A percentile compares a stretch with the other conserved stretches of the same genome.
phyloP scores from a whole-genome alignment of 1,140 invertebrate species.

The Drosophila suzukii region DNA sequence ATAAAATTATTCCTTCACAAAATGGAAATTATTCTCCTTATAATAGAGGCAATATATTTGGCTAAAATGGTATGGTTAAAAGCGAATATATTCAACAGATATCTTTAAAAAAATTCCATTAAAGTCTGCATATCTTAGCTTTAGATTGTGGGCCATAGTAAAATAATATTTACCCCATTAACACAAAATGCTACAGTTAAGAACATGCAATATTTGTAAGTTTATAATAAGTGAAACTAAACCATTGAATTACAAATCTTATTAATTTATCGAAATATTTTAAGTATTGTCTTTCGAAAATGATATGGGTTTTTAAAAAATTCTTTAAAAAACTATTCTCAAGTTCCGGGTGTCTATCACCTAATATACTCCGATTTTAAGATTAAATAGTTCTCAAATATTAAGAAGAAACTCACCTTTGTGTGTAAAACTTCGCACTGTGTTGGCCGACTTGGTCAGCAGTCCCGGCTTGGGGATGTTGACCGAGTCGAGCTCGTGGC shows the following conservation, averaged over 20 bases:
- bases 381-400: neutral
- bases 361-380: neutral
- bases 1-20: neutral
- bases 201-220: too few species aligned
- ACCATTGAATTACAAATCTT: too few species aligned
- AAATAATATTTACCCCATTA: too few species aligned
- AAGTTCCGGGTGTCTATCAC: neutral
- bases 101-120: neutral
- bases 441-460: constrained; percentile 90
- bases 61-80: neutral
- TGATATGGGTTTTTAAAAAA: too few species aligned
- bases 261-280: too few species aligned
- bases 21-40: neutral
- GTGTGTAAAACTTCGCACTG: constrained; percentile 93
- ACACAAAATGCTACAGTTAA: too few species aligned
- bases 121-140: too few species aligned
- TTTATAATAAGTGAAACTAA: too few species aligned
- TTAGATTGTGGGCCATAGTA: too few species aligned
- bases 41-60: neutral
- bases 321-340: neutral
- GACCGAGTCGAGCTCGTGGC: constrained; percentile 86
- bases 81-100: neutral
- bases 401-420: constrained; percentile 86
- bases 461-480: constrained; percentile 89
- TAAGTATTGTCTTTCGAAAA: too few species aligned